phyloP scores from a whole-genome alignment of 2,888 invertebrate species.

The Eupelmus urozonus region DNA sequence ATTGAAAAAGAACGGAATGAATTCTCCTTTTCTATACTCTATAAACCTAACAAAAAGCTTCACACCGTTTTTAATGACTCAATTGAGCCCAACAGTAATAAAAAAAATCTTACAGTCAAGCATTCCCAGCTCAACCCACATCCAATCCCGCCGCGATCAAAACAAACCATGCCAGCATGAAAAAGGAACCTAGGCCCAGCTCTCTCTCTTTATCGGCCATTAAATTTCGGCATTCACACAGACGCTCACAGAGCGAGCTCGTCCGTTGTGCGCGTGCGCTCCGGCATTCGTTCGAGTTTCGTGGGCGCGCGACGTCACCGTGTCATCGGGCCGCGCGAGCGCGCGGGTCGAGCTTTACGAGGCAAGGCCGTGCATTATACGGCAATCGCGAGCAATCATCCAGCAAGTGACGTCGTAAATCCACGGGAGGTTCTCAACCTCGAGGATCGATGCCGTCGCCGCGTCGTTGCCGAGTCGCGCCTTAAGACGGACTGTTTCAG shows the following conservation, averaged over 20 bases:
- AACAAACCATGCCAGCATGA: slow-evolving; percentile 45
- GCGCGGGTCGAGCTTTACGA: slow-evolving; percentile 69
- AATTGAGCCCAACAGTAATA: background rate
- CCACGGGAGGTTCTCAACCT: slow-evolving; percentile 73
- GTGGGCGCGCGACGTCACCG: slow-evolving; percentile 50
- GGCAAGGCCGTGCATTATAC: slow-evolving; percentile 76
- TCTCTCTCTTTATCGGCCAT: slow-evolving; percentile 56
- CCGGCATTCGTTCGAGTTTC: slow-evolving; percentile 27
- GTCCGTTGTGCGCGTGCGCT: background rate
- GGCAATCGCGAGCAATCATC: slow-evolving; percentile 76
- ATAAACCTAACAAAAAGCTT: too few species aligned
- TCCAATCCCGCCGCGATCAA: too few species aligned
- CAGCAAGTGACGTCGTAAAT: slow-evolving; percentile 73
- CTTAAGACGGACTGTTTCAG: too few species aligned
- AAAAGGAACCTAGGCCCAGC: slow-evolving; percentile 16
- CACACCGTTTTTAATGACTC: too few species aligned
- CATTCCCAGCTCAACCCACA: background rate
- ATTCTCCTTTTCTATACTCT: too few species aligned
- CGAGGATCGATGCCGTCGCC: too few species aligned
- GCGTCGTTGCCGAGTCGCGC: too few species aligned
- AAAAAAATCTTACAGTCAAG: background rate
- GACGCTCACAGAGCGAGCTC: background rate
- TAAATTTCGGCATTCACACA: slow-evolving; percentile 56
- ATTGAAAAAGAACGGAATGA: too few species aligned
- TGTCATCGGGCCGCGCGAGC: slow-evolving; percentile 58